Evolutionary conservation across 1,140 invertebrate genomes (phyloP), one percentile per base, ranked within the genome.

Genomic region (Calliphora vicina): DNA sequence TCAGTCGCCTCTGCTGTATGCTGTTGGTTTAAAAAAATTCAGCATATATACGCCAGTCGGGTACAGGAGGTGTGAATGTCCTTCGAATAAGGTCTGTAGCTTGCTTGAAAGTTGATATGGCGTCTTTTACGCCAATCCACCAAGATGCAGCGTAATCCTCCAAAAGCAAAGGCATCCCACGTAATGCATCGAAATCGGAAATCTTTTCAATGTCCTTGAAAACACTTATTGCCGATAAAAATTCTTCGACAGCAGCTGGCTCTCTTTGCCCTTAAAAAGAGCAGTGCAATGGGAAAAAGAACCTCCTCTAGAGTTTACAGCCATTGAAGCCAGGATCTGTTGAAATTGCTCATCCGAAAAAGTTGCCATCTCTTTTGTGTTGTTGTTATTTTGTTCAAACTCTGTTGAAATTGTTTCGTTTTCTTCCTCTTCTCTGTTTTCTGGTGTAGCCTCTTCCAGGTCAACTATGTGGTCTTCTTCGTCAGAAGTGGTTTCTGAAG

Each of bases 131-230:
- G 20, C 85, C 86, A 82, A 83, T 71, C 86, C 84, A 86, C 85
- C 86, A 87, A 12, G 29, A 81, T 9, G 84, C 85, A 17, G 86
- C 86, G 23, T 27, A 23, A 25, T 83, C 83, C n/a, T 84, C 80
- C 13, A 87, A 80, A 5, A 87, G 80, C 57, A 87, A 83, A 8
- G 85, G 82, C 29, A 87, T 76, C 13, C 86, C 86, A 35, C 35
- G 50, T 25, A 86, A 20, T 23, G 84, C 85, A 57, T 87, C 86
- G 0, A 35, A 73, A 45, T 87, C 86, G 17, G 84, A 80, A 27
- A 84, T 84, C 4, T 71, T 26, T 67, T 84, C 84, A n/a, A 84
- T 82, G n/a, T 85, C 43, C 80, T 85, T 85, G 29, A 74, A 85
- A 15, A 84, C 78, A 10, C 26, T 42, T 6, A 85, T 61, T 17